Evolutionary conservation across 2,888 invertebrate genomes (phyloP).

Genomic region (Bimastos eiseni): DNA sequence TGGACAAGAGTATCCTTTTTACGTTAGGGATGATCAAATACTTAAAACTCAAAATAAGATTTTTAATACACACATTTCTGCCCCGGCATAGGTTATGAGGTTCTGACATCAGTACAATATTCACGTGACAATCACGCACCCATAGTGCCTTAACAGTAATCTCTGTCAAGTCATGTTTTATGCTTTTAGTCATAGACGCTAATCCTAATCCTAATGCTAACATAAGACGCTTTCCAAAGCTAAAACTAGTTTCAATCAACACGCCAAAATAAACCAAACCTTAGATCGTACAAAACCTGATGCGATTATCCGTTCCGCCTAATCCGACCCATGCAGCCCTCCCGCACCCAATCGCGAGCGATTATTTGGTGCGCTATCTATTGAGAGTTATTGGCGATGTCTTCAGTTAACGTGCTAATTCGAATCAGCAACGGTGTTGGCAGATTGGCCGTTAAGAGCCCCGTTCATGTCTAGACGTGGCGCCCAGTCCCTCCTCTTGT

Average conservation of each 20-base stretch:
- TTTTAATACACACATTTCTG: too few species aligned
- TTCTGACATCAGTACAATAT: too few species aligned
- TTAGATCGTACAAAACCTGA: background rate
- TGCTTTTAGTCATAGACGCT: too few species aligned
- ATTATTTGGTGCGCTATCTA: background rate
- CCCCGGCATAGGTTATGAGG: too few species aligned
- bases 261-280: background rate
- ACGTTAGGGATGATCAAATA: too few species aligned
- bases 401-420: background rate
- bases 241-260: background rate
- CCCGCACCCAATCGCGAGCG: background rate
- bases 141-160: too few species aligned
- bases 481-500: background rate
- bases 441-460: background rate
- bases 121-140: too few species aligned
- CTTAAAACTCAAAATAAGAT: too few species aligned
- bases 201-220: background rate
- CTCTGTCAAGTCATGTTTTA: too few species aligned
- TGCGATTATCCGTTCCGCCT: background rate
- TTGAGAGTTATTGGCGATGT: slow-evolving; percentile 1
- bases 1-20: background rate
- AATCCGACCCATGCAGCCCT: background rate
- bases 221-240: background rate
- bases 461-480: background rate
- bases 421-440: background rate